Percentiles rank a stretch among this genome's conserved stretches.
These are phyloP conservation scores for Caranx ignobilis DNA, from an alignment of 2,113 vertebrate genomes.

Conservation along the genomic window DNA sequence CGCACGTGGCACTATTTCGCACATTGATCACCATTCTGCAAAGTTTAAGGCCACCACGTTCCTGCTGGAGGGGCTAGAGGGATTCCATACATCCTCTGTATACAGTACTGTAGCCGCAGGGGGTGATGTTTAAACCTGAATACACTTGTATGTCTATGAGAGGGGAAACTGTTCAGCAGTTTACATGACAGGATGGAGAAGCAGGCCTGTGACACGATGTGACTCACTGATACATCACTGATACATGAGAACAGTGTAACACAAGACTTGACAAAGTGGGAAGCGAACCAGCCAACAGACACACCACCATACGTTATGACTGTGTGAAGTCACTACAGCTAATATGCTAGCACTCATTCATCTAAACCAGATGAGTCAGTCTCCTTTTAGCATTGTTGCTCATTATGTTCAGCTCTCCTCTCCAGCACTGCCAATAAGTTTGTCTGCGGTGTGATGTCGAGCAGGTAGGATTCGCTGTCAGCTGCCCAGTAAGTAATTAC, in stretches of 20 bases:
- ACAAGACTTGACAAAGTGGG: background rate
- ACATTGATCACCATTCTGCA: conserved; percentile 36
- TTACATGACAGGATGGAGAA: background rate
- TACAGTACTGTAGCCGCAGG: background rate
- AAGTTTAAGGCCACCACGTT: conserved; percentile 25
- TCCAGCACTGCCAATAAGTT: too few relatives aligned
- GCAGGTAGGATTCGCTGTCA: too few relatives aligned
- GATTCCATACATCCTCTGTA: background rate
- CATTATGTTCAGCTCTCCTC: too few relatives aligned
- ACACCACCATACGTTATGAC: background rate
- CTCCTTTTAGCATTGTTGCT: too few relatives aligned
- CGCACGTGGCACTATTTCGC: conserved; percentile 43
- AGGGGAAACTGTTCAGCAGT: background rate
- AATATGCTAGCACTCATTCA: background rate
- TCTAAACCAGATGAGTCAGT: too few relatives aligned
- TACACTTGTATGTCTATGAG: background rate
- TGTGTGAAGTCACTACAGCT: background rate
- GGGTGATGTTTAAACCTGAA: background rate
- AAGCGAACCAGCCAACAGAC: background rate
- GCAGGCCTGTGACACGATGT: background rate
- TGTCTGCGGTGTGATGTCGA: too few relatives aligned
- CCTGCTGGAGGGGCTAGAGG: background rate
- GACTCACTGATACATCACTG: background rate
- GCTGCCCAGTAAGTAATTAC: too few relatives aligned
- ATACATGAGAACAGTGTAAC: background rate